Percentiles rank a stretch among this genome's conserved stretches.
Evolutionary conservation across 2,888 invertebrate genomes (phyloP).

Genomic region (Cheilosia vulpina): DNA sequence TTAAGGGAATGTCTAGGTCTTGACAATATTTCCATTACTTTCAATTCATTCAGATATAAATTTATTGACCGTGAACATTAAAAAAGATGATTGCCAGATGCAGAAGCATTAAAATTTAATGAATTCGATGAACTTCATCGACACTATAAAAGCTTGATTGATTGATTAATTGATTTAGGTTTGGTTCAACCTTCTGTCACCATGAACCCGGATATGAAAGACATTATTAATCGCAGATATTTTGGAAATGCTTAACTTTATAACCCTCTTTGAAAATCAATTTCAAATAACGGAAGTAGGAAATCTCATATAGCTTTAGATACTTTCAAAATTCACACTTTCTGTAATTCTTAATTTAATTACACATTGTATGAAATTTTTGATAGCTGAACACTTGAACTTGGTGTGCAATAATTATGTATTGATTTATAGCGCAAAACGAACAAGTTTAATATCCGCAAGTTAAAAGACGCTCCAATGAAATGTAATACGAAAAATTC

Average conservation of each 20-base stretch:
- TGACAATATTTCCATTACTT: neutral
- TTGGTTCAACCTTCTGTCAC: neutral
- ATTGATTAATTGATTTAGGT: neutral
- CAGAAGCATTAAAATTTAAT: neutral
- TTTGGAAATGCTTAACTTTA: too few species aligned
- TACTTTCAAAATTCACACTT: too few species aligned
- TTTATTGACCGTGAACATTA: conserved; percentile 4
- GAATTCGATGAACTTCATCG: neutral
- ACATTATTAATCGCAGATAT: too few species aligned
- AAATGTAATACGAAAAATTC: neutral
- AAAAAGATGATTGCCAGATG: neutral
- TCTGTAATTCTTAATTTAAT: too few species aligned
- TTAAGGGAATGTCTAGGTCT: too few species aligned
- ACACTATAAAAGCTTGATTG: neutral
- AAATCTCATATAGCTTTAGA: neutral
- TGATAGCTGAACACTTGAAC: neutral
- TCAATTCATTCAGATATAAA: neutral
- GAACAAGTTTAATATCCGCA: neutral
- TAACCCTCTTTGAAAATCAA: too few species aligned
- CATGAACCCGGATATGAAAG: too few species aligned
- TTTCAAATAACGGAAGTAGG: neutral
- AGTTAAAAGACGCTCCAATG: neutral
- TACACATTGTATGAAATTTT: neutral
- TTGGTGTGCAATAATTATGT: neutral
- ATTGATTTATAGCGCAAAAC: neutral